These are phyloP conservation scores for Scaptomyza pallida DNA, from an alignment of 1,140 invertebrate genomes.

Conservation along the genomic window DNA sequence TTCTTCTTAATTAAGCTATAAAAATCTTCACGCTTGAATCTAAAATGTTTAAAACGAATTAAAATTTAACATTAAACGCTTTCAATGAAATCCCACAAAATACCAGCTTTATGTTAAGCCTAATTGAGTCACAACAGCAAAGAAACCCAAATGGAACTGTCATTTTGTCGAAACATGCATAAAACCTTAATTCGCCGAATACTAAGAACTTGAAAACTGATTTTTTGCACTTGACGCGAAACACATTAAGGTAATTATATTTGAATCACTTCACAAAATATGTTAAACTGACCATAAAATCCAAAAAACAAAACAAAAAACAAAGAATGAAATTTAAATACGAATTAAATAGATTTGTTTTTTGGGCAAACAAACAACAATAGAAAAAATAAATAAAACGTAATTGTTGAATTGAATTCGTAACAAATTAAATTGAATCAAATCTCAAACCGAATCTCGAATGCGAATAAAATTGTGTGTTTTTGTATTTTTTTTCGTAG, in stretches of 20 bases:
- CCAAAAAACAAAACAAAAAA: background rate
- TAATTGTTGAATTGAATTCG: constrained; percentile 1
- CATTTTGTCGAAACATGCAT: background rate
- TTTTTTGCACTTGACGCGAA: background rate
- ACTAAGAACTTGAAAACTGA: constrained; percentile 1
- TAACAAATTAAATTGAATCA: background rate
- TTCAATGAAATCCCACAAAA: background rate
- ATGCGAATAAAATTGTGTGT: too few relatives aligned
- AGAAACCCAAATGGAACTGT: background rate
- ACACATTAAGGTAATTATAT: too few relatives aligned
- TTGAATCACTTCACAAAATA: background rate
- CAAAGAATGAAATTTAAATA: background rate
- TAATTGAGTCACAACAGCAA: background rate
- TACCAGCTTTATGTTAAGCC: background rate
- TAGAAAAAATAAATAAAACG: constrained; percentile 1
- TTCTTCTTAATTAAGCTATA: too few relatives aligned
- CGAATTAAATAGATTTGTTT: too few relatives aligned
- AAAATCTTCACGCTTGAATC: too few relatives aligned
- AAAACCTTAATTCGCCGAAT: background rate
- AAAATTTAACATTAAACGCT: too few relatives aligned
- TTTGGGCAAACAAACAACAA: background rate
- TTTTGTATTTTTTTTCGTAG: background rate
- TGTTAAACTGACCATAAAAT: background rate
- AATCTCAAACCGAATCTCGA: constrained; percentile 1
- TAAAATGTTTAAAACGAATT: too few relatives aligned